Percentiles rank a stretch among this genome's conserved stretches.
Conservation (phyloP, 2,113 vertebrate species). For the Symphodus melops region DNA sequence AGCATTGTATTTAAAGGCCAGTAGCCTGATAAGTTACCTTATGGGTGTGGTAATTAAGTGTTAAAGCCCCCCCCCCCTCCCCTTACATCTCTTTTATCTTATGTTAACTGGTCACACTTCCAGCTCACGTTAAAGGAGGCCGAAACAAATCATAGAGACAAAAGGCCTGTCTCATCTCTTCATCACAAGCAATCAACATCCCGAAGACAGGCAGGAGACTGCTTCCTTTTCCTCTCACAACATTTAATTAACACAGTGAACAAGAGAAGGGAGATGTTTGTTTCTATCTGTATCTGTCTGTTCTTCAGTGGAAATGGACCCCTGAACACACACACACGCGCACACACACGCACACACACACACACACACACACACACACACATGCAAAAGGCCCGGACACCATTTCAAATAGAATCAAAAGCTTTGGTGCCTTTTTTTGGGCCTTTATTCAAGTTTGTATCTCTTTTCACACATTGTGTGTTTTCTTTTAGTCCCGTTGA, state of each 20-base stretch:
- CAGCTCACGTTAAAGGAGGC: slow-evolving; percentile 64
- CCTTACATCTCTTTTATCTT: slow-evolving; percentile 46
- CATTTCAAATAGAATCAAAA: too few relatives aligned
- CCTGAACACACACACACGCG: slow-evolving; percentile 9
- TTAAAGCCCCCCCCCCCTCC: slow-evolving; percentile 29
- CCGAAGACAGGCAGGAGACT: slow-evolving; percentile 25
- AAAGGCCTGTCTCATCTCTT: slow-evolving; percentile 70
- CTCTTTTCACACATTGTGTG: too few relatives aligned
- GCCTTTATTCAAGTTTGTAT: too few relatives aligned
- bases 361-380: slow-evolving; percentile 5
- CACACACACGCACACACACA: neutral
- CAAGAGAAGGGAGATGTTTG: neutral
- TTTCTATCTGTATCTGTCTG: slow-evolving; percentile 9
- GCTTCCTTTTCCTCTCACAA: neutral
- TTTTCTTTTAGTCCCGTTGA: too few relatives aligned
- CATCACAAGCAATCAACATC: slow-evolving; percentile 72
- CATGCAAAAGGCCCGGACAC: too few relatives aligned
- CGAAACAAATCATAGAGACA: slow-evolving; percentile 70
- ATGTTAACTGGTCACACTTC: slow-evolving; percentile 71
- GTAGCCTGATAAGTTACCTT: slow-evolving; percentile 39
- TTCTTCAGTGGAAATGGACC: slow-evolving; percentile 30
- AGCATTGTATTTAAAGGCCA: slow-evolving; percentile 72
- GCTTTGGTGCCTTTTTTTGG: too few relatives aligned
- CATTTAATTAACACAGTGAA: neutral
- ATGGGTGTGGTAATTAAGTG: slow-evolving; percentile 61